phyloP scores from a whole-genome alignment of 1,140 invertebrate species.

The Sinella curviseta region DNA sequence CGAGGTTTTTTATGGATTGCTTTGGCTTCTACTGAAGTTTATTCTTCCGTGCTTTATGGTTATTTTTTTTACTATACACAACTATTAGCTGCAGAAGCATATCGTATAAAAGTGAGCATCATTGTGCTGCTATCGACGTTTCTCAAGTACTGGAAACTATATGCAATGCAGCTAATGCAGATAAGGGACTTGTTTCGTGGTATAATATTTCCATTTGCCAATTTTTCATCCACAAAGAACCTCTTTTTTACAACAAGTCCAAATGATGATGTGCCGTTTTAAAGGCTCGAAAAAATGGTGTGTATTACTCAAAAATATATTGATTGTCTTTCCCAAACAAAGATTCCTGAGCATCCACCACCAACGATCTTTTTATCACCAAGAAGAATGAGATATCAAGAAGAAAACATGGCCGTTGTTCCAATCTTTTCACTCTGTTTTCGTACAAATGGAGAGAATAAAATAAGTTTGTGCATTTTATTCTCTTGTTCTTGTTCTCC shows the following conservation, averaged over 20 bases:
- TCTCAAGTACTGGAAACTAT: not conserved
- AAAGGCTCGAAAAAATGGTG: not conserved
- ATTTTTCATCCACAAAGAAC: conserved; percentile 5
- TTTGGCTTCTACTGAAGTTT: not conserved
- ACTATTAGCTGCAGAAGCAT: too few species aligned
- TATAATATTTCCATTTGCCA: not conserved
- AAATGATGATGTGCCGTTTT: not conserved
- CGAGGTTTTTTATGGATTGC: not conserved
- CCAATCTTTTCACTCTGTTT: not conserved
- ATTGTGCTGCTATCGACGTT: too few species aligned
- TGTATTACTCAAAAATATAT: not conserved
- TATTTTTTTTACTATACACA: not conserved
- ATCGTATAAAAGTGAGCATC: too few species aligned
- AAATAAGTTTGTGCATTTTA: not conserved
- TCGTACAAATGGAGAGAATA: not conserved
- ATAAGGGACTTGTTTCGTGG: not conserved
- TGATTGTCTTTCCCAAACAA: not conserved
- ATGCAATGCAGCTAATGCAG: not conserved
- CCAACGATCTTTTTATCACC: not conserved
- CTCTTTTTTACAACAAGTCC: not conserved
- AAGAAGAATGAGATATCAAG: not conserved
- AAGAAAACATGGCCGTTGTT: too few species aligned
- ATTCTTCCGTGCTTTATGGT: not conserved
- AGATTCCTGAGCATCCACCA: not conserved
- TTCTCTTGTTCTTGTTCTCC: not conserved